These are phyloP conservation scores for Serranus cabrilla DNA, from an alignment of 2,797 vertebrate genomes.

Conservation along the genomic window DNA sequence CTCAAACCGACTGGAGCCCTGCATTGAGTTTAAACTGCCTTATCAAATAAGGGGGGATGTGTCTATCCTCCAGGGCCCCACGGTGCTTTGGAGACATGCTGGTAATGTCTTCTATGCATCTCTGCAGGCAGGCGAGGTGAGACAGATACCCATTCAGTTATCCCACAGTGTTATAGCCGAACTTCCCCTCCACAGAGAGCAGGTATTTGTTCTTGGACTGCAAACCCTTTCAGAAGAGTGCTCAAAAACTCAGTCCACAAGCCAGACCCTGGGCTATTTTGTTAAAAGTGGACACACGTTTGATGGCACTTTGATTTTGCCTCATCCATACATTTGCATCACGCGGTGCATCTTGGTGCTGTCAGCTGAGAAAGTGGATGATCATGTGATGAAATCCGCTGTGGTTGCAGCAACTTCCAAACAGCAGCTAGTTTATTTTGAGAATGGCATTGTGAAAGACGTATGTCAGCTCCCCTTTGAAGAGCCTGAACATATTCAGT, in stretches of 20 bases:
- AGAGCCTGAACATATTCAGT: constrained; percentile 83
- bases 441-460: constrained; percentile 87
- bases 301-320: constrained; percentile 83
- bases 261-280: constrained; percentile 81
- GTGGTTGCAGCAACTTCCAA: constrained; percentile 86
- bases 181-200: constrained; percentile 76
- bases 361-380: constrained; percentile 67
- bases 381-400: constrained; percentile 73
- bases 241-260: constrained; percentile 54
- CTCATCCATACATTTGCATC: constrained; percentile 88
- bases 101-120: constrained; percentile 85
- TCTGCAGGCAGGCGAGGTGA: constrained; percentile 71
- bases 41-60: constrained; percentile 84
- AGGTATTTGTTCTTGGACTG: constrained; percentile 85
- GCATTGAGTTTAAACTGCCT: constrained; percentile 86
- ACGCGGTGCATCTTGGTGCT: constrained; percentile 84
- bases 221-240: constrained; percentile 56
- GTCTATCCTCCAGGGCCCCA: constrained; percentile 88
- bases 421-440: constrained; percentile 91
- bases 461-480: constrained; percentile 90
- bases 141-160: constrained; percentile 82
- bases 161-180: constrained; percentile 87
- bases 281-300: constrained; percentile 82
- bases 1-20: constrained; percentile 81
- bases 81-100: constrained; percentile 88